Evolutionary conservation across 92 coral and sea anemone genomes (phyloP), one percentile per base, ranked within the genome.

Genomic region (Zoanthus solanderi): DNA sequence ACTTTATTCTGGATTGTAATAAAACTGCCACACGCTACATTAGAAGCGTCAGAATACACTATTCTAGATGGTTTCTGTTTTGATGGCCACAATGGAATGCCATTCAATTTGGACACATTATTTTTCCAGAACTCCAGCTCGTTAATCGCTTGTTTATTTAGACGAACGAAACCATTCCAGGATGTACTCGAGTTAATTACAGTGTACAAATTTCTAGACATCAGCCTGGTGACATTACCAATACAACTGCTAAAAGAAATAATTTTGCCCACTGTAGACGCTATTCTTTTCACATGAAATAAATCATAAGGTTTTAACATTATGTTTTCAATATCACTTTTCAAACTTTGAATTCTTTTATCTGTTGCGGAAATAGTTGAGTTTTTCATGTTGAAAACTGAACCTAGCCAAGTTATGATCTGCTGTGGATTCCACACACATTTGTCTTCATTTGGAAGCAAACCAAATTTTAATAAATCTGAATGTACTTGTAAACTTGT

Each of bases 191-290:
- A 83, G 68, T 84, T 89, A 67, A 84, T 53, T 42, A 84, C 66
- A 50, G 72, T 31, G 54, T 68, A 91, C 37, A 88, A 30, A 30
- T 83, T 57, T 79, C 92, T 87, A 9, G 92, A 87, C 95, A 93
- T 88, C 77, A 89, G 63, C 47, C 87, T 89, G 0, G 94, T 67
- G 23, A 89, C 88, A 17, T 74, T 89, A 0, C 92, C 69, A 1
- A 91, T 66, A 17, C 95, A 92, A 71, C 71, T 78, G 4, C 83
- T 66, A 2, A 87, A 85, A 0, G 90, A 92, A 16, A 85, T 85
- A 6, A 85, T 84, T 42, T 89, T 89, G 8, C 90, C 90, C 30
- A 84, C 52, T 31, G 69, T 50, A 50, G 75, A 53, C 7, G 92
- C 94, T 23, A 85, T 37, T 61, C 50, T 50, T 42, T 79, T 79